A percentile compares a stretch with the other conserved stretches of the same genome.
Evolutionary conservation across 2,888 invertebrate genomes (phyloP).

Genomic region (Scelioninae gen. 1): DNA sequence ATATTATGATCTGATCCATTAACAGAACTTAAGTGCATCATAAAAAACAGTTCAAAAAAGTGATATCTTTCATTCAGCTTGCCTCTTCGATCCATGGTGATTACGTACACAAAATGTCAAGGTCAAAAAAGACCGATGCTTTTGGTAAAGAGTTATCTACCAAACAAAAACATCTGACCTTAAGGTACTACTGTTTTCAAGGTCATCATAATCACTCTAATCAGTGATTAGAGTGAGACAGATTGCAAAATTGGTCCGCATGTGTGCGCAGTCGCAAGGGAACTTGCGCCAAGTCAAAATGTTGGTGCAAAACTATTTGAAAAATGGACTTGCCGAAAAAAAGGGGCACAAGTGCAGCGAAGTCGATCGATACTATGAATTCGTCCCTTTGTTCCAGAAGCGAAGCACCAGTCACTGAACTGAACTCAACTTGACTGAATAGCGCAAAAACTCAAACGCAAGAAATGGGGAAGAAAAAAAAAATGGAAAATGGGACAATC

Average conservation of each 20-base stretch:
- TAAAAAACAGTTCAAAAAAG: conserved; percentile 1
- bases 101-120: conserved; percentile 44
- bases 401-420: conserved; percentile 71
- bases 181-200: background rate
- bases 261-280: conserved; percentile 31
- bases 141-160: background rate
- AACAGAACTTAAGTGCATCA: too few species aligned
- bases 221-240: too few species aligned
- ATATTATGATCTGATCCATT: too few species aligned
- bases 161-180: conserved; percentile 1
- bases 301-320: conserved; percentile 43
- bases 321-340: conserved; percentile 67
- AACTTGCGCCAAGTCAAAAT: conserved; percentile 30
- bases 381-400: conserved; percentile 69
- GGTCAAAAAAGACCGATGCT: conserved; percentile 31
- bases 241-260: conserved; percentile 6
- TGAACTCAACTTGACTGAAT: conserved; percentile 61
- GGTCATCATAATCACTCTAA: too few species aligned
- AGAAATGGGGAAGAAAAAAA: conserved; percentile 6
- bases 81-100: conserved; percentile 18
- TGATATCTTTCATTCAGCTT: conserved; percentile 8
- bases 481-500: conserved; percentile 43
- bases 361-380: conserved; percentile 64
- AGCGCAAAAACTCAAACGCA: conserved; percentile 38
- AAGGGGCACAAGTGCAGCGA: conserved; percentile 40